phyloP scores from a whole-genome alignment of 2,888 invertebrate genomes.

The Brassicogethes aeneus region DNA sequence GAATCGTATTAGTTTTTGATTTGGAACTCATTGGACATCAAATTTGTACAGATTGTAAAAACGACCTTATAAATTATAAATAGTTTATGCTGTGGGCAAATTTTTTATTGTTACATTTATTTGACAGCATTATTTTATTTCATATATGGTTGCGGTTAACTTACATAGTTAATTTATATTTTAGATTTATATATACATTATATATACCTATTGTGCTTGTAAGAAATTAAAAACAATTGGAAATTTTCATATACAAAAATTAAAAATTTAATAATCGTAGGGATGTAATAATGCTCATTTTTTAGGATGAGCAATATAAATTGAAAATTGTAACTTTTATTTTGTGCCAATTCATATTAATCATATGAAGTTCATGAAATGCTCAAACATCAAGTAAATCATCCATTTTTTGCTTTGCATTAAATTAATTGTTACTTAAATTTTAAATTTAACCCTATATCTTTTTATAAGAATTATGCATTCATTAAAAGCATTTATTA shows the following conservation, averaged over 20 bases:
- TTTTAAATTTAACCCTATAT: neutral
- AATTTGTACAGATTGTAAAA: constrained; percentile 22
- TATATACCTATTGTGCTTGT: constrained; percentile 22
- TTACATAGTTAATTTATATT: constrained; percentile 27
- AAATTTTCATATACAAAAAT: constrained; percentile 1
- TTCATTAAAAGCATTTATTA: constrained; percentile 57
- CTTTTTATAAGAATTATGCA: constrained; percentile 34
- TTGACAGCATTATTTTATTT: constrained; percentile 11
- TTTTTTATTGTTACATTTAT: constrained; percentile 21
- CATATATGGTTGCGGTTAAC: constrained; percentile 25
- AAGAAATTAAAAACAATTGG: neutral
- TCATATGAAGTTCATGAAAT: constrained; percentile 2
- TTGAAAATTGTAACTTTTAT: constrained; percentile 1
- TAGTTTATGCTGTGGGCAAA: constrained; percentile 17
- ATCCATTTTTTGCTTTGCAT: neutral
- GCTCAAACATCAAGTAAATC: constrained; percentile 5
- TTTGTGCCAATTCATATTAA: constrained; percentile 6
- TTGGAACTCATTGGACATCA: neutral
- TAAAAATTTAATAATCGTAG: too few relatives aligned
- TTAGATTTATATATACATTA: constrained; percentile 19
- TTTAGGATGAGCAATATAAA: neutral
- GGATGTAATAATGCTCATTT: too few relatives aligned
- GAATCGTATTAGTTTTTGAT: neutral
- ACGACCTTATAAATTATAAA: constrained; percentile 9
- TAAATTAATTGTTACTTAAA: neutral